Evolutionary conservation across 2,113 vertebrate species (phyloP), one percentile per base, ranked within the genome.

Genomic region (Chionis minor): DNA sequence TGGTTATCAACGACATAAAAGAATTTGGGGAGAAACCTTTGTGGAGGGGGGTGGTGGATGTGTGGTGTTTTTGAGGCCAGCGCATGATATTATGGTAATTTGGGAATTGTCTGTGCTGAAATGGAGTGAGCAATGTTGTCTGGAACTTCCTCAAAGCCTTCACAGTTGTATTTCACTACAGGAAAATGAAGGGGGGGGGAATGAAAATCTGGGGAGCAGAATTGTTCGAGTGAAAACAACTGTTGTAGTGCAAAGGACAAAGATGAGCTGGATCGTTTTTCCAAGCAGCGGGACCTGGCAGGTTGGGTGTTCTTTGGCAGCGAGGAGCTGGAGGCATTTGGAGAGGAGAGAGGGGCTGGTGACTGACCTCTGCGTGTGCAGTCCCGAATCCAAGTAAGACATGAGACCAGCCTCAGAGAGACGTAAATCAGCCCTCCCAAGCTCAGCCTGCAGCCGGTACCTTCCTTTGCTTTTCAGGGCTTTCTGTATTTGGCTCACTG

Each of bases 121-220:
- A 26, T 14, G 42, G 54, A 86, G 63, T 94, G 59, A 96, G 86
- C 78, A 77, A 70, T 69, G 59, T 65, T 92, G 82, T 86, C 88
- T 97, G 97, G 94, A 97, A 95, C 92, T 79, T 92, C 90, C 93
- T 97, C 94, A 95, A 95, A 96, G 90, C 93, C 58, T 91, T 78
- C 4, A 0, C 44, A 33, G 82, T 80, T 92, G 12, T 88, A 95
- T 95, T 95, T 95, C 95, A 94, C 81, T 74, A 3, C 2, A 77
- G 74, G 86, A 96, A 79, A 92, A 67, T 40, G 59, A 86, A 86
- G 27, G 23, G 32, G 32, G 79, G 51, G 84, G 85, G 58, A 49
- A 20, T 45, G 54, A 88, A 88, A 59, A 91, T 75, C 49, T 94
- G 58, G 66, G 94, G 92, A 87, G 8, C 62, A 70, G 91, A 79